Conservation (phyloP, 2,797 vertebrate genomes). For the Crocodylus rhombifer region DNA sequence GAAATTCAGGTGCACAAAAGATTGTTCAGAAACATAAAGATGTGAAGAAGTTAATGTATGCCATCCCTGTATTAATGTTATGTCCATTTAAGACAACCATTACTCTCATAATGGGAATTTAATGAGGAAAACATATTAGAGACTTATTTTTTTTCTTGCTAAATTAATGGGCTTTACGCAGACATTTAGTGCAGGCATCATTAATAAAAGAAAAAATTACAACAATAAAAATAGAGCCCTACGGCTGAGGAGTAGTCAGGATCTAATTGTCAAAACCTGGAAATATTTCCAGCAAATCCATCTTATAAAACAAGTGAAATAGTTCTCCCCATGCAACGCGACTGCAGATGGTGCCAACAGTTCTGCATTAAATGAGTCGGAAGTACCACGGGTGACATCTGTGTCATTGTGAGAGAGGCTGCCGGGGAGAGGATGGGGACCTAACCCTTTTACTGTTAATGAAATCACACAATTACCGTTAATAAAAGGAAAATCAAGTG, state of each 20-base stretch:
- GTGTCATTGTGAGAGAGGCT: neutral
- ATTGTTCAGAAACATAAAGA: neutral
- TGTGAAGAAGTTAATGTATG: neutral
- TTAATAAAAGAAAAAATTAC: constrained; percentile 44
- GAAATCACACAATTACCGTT: neutral
- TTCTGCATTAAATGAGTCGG: neutral
- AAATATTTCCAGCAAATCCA: neutral
- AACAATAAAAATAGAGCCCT: constrained; percentile 52
- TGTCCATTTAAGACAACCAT: constrained; percentile 22
- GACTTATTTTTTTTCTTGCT: constrained; percentile 61
- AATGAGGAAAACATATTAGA: constrained; percentile 48
- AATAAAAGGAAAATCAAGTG: neutral
- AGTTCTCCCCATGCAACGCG: neutral
- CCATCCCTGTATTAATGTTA: constrained; percentile 51
- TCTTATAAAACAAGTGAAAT: neutral
- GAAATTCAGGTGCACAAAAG: neutral
- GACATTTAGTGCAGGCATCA: constrained; percentile 13
- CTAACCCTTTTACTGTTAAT: neutral
- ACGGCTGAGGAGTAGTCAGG: constrained; percentile 28
- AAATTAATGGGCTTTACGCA: constrained; percentile 53
- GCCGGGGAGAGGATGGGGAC: neutral
- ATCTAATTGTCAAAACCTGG: constrained; percentile 19
- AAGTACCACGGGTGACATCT: neutral
- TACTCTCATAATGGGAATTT: constrained; percentile 51
- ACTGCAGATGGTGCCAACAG: neutral